Evolutionary conservation across 1,140 invertebrate species (phyloP).

Genomic region (Magallana angulata): DNA sequence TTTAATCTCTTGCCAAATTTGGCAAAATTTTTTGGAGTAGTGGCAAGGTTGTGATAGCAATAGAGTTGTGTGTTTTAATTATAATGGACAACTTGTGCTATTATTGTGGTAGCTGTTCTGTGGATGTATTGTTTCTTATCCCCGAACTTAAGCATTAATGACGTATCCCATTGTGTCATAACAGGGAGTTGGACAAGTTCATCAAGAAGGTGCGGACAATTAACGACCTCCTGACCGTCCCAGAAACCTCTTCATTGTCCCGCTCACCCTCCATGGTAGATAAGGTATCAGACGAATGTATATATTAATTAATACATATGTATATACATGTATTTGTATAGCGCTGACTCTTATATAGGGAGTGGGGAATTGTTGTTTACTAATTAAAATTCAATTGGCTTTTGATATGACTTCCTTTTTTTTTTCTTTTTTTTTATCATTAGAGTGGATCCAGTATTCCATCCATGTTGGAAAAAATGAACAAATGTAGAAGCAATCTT

Average conservation of each 20-base stretch:
- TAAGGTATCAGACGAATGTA: background rate
- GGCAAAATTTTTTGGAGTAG: background rate
- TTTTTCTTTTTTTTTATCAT: background rate
- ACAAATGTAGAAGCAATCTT: constrained; percentile 50
- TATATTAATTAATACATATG: background rate
- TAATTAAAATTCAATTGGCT: too few relatives aligned
- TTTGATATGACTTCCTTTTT: background rate
- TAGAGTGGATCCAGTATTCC: constrained; percentile 42
- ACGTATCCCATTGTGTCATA: background rate
- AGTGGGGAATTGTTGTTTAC: too few relatives aligned
- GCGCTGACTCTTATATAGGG: too few relatives aligned
- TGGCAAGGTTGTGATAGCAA: background rate
- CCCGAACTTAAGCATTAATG: background rate
- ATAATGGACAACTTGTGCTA: too few relatives aligned
- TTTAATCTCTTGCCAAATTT: constrained; percentile 6
- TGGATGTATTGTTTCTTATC: too few relatives aligned
- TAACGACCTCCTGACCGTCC: constrained; percentile 63
- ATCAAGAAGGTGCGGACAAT: constrained; percentile 68
- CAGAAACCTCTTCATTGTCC: background rate
- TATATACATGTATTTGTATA: background rate
- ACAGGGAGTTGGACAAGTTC: constrained; percentile 70
- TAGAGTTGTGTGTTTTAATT: too few relatives aligned
- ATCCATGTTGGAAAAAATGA: constrained; percentile 53
- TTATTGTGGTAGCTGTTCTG: too few relatives aligned
- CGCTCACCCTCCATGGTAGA: constrained; percentile 2